Evolutionary conservation across 2,797 vertebrate genomes (phyloP).

Genomic region (Mus caroli): DNA sequence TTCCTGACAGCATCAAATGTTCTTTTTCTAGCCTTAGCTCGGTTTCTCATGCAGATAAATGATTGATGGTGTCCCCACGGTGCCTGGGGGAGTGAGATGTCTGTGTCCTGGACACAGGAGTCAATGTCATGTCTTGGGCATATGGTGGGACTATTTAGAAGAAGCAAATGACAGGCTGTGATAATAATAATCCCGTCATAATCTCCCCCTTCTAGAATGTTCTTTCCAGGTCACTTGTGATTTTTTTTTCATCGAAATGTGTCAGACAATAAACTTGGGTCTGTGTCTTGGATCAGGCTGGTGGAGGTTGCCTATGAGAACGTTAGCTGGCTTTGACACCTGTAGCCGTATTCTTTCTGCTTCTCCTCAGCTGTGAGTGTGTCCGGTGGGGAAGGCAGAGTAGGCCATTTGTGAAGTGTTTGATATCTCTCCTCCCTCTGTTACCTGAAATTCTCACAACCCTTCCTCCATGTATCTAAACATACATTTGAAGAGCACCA

Average conservation of each 20-base stretch:
- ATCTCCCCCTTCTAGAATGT: neutral
- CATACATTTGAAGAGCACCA: neutral
- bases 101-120: constrained; percentile 13
- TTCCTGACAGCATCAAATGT: constrained; percentile 6
- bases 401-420: neutral
- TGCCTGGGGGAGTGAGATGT: neutral
- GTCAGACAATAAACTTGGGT: neutral
- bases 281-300: neutral
- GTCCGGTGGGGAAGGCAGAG: neutral
- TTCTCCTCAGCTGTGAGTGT: neutral
- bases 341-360: neutral
- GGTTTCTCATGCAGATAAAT: neutral
- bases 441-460: neutral
- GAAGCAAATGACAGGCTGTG: neutral
- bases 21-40: neutral
- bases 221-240: neutral
- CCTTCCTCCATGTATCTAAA: neutral
- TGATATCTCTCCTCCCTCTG: neutral
- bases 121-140: constrained; percentile 26
- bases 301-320: neutral
- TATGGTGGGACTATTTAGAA: constrained; percentile 15
- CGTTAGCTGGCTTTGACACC: neutral
- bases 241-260: constrained; percentile 11
- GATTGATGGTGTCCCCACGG: constrained; percentile 46
- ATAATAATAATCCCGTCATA: neutral